Evolutionary conservation across 2,888 invertebrate genomes (phyloP).

Genomic region (Andricus curvator): DNA sequence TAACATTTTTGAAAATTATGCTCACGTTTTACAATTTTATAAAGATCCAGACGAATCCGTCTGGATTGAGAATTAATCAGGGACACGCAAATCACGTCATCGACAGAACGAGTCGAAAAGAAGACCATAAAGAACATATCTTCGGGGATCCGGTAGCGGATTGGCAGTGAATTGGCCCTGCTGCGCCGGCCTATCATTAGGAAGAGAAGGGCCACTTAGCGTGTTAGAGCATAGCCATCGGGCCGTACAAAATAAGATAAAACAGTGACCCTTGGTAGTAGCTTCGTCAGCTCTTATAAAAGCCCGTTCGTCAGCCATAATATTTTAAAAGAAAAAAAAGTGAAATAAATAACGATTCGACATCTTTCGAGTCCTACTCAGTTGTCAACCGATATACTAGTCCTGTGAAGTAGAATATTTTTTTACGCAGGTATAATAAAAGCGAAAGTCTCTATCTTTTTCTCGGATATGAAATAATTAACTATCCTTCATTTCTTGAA

Average conservation of each 20-base stretch:
- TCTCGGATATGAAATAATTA: background rate
- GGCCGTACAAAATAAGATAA: constrained; percentile 53
- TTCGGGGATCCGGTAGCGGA: constrained; percentile 62
- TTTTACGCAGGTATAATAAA: background rate
- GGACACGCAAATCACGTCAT: constrained; percentile 3
- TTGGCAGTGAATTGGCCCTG: constrained; percentile 64
- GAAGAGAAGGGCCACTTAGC: constrained; percentile 65
- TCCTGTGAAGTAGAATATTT: background rate
- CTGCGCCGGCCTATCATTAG: constrained; percentile 66
- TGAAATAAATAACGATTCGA: background rate
- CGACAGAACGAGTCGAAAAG: background rate
- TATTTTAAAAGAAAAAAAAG: background rate
- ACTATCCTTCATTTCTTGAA: background rate
- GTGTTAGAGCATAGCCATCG: constrained; percentile 50
- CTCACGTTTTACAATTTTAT: no score
- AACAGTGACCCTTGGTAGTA: constrained; percentile 46
- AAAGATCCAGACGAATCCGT: background rate
- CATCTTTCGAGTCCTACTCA: background rate
- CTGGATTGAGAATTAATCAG: background rate
- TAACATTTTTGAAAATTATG: no score
- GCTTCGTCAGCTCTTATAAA: constrained; percentile 56
- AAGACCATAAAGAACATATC: constrained; percentile 8
- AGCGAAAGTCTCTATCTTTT: background rate
- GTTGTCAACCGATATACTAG: background rate
- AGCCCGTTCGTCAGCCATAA: constrained; percentile 1